Evolutionary conservation across 2,888 invertebrate genomes (phyloP).

Genomic region (Oscheius onirici): DNA sequence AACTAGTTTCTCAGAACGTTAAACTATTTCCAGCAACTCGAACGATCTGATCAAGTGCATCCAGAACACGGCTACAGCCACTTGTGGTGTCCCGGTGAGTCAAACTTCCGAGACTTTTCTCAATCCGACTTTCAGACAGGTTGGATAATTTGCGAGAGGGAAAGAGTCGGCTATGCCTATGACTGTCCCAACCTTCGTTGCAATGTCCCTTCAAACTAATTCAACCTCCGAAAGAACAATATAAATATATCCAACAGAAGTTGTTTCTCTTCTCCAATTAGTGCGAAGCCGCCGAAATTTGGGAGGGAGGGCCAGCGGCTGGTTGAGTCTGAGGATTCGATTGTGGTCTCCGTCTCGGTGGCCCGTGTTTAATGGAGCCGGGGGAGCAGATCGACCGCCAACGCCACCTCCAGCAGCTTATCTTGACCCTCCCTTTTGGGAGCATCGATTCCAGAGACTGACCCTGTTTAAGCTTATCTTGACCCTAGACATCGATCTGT

Average conservation of each 20-base stretch:
- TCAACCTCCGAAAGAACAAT: no score
- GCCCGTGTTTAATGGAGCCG: slow-evolving; percentile 33
- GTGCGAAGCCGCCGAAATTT: slow-evolving; percentile 22
- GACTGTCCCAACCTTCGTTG: slow-evolving; percentile 49
- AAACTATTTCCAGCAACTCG: slow-evolving; percentile 1
- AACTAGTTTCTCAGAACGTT: no score
- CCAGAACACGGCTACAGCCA: not conserved
- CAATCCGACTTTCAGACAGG: slow-evolving; percentile 36
- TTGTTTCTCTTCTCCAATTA: no score
- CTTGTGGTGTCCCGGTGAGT: slow-evolving; percentile 5
- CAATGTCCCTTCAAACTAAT: not conserved
- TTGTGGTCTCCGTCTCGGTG: slow-evolving; percentile 29
- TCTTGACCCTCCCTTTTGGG: not conserved
- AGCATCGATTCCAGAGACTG: not conserved
- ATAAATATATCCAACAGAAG: not conserved
- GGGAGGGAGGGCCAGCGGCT: slow-evolving; percentile 17
- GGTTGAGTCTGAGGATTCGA: slow-evolving; percentile 26
- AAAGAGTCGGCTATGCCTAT: slow-evolving; percentile 52
- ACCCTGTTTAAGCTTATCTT: slow-evolving; percentile 11
- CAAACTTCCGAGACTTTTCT: not conserved
- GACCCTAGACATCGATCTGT: slow-evolving; percentile 12
- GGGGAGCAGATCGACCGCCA: slow-evolving; percentile 22
- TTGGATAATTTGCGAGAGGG: slow-evolving; percentile 54
- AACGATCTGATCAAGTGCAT: slow-evolving; percentile 1
- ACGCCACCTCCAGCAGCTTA: slow-evolving; percentile 17